A percentile compares a stretch with the other conserved stretches of the same genome.
These are phyloP conservation scores for Rhyacichthys aspro DNA, from an alignment of 2,797 vertebrate species.

Conservation along the genomic window DNA sequence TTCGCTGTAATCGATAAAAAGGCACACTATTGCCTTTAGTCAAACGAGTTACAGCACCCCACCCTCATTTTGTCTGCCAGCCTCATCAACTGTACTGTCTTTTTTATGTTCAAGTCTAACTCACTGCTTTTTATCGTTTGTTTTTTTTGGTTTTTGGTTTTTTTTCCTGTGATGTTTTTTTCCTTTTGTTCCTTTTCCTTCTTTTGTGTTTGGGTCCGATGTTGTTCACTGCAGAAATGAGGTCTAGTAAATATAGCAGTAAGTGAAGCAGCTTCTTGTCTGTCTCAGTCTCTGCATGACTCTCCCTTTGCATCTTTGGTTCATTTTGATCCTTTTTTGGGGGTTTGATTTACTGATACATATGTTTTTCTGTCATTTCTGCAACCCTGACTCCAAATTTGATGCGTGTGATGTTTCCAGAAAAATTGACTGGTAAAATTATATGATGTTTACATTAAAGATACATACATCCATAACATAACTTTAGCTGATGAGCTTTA, in stretches of 20 bases:
- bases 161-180: conserved; percentile 28
- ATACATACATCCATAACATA: neutral
- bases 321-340: conserved; percentile 45
- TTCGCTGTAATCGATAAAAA: conserved; percentile 56
- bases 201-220: conserved; percentile 62
- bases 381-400: neutral
- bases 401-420: conserved; percentile 6
- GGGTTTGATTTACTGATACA: conserved; percentile 32
- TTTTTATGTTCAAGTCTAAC: conserved; percentile 74
- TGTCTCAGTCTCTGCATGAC: conserved; percentile 70
- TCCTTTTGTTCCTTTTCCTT: conserved; percentile 39
- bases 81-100: conserved; percentile 70
- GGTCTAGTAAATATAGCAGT: conserved; percentile 81
- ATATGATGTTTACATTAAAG: neutral
- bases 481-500: too few species aligned
- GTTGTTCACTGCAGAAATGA: conserved; percentile 78
- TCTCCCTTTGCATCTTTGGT: conserved; percentile 55
- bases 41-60: conserved; percentile 58
- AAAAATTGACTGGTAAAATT: neutral
- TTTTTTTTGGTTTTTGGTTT: too few species aligned
- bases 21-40: conserved; percentile 57
- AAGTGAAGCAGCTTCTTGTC: conserved; percentile 79
- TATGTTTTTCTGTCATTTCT: conserved; percentile 12
- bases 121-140: conserved; percentile 69
- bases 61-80: conserved; percentile 63